A percentile compares a stretch with the other conserved stretches of the same genome.
Conservation (phyloP, 2,113 vertebrate species). For the Mormyrus iriodes region DNA sequence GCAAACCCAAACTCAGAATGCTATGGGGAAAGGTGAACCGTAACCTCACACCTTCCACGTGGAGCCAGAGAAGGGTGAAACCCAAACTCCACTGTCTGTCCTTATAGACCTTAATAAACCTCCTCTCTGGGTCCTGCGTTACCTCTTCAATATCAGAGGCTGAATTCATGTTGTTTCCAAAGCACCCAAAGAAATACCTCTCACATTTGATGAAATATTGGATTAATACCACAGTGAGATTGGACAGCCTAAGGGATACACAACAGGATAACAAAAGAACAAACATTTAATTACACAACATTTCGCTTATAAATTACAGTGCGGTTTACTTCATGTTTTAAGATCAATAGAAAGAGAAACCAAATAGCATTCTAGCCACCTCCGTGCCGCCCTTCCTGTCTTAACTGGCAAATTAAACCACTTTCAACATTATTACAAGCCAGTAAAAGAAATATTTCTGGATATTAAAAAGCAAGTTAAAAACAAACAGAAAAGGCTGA, state of each 20-base stretch:
- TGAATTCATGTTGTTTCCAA: background rate
- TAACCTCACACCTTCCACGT: background rate
- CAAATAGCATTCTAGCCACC: conserved; percentile 27
- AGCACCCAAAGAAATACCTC: background rate
- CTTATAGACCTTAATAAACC: background rate
- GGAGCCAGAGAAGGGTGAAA: background rate
- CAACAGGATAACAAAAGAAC: background rate
- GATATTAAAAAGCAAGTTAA: conserved; percentile 41
- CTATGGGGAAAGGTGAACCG: background rate
- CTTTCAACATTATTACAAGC: conserved; percentile 46
- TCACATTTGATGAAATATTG: background rate
- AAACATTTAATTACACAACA: background rate
- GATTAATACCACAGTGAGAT: background rate
- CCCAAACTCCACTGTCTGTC: background rate
- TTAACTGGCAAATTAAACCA: conserved; percentile 42
- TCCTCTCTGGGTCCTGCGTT: background rate
- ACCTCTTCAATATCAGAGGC: background rate
- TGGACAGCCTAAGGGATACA: background rate
- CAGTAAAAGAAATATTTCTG: conserved; percentile 48
- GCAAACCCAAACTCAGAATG: background rate
- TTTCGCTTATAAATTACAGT: conserved; percentile 10
- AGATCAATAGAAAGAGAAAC: conserved; percentile 29
- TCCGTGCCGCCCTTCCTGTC: background rate
- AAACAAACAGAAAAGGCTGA: background rate
- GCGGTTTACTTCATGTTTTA: conserved; percentile 3